Conservation (phyloP, 2,797 vertebrate species). For the Danio albolineatus region DNA sequence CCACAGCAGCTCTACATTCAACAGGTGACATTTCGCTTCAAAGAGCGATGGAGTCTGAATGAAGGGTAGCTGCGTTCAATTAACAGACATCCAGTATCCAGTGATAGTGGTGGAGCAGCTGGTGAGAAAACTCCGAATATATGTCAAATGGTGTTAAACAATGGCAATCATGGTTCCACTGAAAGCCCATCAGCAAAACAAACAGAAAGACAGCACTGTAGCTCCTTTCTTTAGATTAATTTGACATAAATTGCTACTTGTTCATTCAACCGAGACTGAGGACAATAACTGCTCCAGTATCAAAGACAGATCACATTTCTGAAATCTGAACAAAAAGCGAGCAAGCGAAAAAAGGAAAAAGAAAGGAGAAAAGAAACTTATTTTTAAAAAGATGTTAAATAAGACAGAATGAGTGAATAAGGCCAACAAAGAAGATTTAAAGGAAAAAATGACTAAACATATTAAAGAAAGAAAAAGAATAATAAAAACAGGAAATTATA, state of each 20-base stretch:
- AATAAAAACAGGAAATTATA: not conserved
- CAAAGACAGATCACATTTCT: not conserved
- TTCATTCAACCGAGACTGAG: no score
- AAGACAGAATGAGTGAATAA: no score
- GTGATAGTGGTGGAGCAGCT: not conserved
- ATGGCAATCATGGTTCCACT: not conserved
- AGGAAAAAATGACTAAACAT: not conserved
- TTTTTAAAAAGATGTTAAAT: not conserved
- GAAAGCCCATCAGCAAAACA: not conserved
- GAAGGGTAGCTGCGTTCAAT: constrained; percentile 10
- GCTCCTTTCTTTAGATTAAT: not conserved
- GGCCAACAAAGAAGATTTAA: no score
- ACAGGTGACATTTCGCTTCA: constrained; percentile 59
- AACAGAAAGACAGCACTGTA: not conserved
- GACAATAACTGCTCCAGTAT: not conserved
- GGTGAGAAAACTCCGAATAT: not conserved
- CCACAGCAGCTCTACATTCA: constrained; percentile 29
- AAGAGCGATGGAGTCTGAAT: constrained; percentile 1
- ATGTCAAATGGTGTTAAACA: not conserved
- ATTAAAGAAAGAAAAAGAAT: not conserved
- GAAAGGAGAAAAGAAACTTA: not conserved
- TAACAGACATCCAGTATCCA: not conserved
- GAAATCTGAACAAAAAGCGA: not conserved
- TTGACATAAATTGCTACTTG: not conserved
- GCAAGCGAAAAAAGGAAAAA: not conserved